phyloP scores from a whole-genome alignment of 2,797 vertebrate species.

The Enteromius trimaculatus region DNA sequence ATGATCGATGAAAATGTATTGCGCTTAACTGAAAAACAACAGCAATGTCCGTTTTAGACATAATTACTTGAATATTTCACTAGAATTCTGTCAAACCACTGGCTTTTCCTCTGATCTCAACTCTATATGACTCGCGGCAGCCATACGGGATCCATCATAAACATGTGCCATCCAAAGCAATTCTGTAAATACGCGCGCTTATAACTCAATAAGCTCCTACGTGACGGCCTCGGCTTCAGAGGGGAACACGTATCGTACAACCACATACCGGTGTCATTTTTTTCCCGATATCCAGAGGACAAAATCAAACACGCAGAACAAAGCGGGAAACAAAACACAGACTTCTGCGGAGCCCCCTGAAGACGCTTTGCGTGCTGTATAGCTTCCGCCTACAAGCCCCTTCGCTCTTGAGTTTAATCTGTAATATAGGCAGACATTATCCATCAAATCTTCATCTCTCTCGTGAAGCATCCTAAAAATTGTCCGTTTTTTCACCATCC shows the following conservation, averaged over 20 bases:
- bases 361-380: neutral
- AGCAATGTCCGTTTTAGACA: neutral
- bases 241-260: neutral
- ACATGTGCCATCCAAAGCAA: constrained; percentile 64
- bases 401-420: constrained; percentile 53
- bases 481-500: constrained; percentile 31
- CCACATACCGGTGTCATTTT: neutral
- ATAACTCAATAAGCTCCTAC: constrained; percentile 48
- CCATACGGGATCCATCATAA: constrained; percentile 78
- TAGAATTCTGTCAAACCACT: constrained; percentile 1
- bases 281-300: constrained; percentile 15
- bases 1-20: neutral
- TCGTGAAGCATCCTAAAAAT: constrained; percentile 58
- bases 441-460: constrained; percentile 59
- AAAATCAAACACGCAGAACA: constrained; percentile 41
- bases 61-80: neutral
- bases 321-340: constrained; percentile 27
- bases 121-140: constrained; percentile 74
- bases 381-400: constrained; percentile 22
- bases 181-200: constrained; percentile 35
- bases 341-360: constrained; percentile 10
- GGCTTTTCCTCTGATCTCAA: constrained; percentile 69
- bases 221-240: constrained; percentile 30
- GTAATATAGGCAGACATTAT: constrained; percentile 52
- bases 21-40: neutral